Base-by-base conservation (phyloP, 2,888 invertebrate genomes). In the Corbicula japonica region DNA sequence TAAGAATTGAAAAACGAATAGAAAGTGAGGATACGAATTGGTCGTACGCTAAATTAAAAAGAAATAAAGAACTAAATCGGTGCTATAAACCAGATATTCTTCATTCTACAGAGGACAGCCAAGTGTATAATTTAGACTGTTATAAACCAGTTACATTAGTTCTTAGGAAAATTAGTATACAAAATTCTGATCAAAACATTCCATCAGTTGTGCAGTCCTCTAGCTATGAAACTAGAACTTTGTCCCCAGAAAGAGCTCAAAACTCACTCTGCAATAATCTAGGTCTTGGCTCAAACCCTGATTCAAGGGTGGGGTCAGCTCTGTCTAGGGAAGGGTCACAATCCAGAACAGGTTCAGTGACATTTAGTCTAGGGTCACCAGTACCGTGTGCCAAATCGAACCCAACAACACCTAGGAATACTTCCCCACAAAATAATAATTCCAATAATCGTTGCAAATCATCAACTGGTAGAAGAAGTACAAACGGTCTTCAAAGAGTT, bases 141-240 rank as follows among this genome's bases (percentile, higher is more conserved):
- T 44, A 76, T 60, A 83, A 83, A 61, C 83, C 80, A 34, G 54
- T 83, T 32, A 80, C 80, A 21, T 52, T 80, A 44, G 73, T 83
- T 26, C 83, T 83, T 15, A 77, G 83, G 56, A 83, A 83, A 70
- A 83, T 83, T 23, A 80, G 77, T 56, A 83, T 83, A 28, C 83
- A 83, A 48, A 69, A 83, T 60, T 35, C 80, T 15, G 83, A 83
- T 21, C 48, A 81, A 44, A 52, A 60, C 12, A 32, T 50, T 12
- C 69, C 76, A 41, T 26, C 70, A n/a, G 32, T 71, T 52, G 21
- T 34, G 35, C 52, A 50, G 5, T 30, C 34, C n/a, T n/a, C n/a
- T n/a, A 34, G 26, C 28, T 26, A 21, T 32, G 34, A 56, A n/a
- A 12, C 23, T 4, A 34, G 34, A 18, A 65, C 23, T 38, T 48